Conservation (phyloP, 2,113 vertebrate genomes). For the Amazona vittata region DNA sequence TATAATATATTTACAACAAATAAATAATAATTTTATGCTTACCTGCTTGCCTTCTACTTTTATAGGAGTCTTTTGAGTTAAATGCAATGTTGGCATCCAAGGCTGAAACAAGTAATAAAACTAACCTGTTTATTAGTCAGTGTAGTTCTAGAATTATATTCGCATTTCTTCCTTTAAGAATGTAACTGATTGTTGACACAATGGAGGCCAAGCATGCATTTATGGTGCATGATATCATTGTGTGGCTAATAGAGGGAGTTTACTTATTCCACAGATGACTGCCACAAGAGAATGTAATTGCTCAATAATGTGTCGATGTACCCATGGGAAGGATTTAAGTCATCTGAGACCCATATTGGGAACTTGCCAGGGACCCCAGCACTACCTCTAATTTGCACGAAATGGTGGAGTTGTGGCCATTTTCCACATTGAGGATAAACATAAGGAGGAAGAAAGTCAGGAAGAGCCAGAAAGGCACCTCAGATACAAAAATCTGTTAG, state of each 20-base stretch:
- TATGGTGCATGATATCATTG: conserved; percentile 45
- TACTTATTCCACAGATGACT: conserved; percentile 63
- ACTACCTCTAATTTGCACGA: not conserved
- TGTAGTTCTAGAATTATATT: not conserved
- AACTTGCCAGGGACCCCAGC: conserved; percentile 38
- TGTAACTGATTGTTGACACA: conserved; percentile 47
- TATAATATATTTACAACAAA: not conserved
- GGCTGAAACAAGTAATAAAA: not conserved
- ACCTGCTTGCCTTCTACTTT: not conserved
- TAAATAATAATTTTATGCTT: not conserved
- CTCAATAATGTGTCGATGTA: conserved; percentile 54
- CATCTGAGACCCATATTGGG: conserved; percentile 48
- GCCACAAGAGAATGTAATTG: conserved; percentile 67
- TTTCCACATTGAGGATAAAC: not conserved
- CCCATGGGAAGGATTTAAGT: conserved; percentile 55
- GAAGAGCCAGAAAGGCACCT: not conserved
- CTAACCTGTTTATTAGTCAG: not conserved
- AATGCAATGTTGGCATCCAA: not conserved
- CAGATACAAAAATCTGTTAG: not conserved
- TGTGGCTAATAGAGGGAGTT: conserved; percentile 48
- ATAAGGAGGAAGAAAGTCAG: not conserved
- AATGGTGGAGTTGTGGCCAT: not conserved
- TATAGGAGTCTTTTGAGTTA: not conserved
- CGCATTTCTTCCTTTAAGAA: not conserved
- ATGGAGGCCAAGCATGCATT: conserved; percentile 51